Conservation (phyloP, 2,888 invertebrate species). For the Galerucella nymphaeae region DNA sequence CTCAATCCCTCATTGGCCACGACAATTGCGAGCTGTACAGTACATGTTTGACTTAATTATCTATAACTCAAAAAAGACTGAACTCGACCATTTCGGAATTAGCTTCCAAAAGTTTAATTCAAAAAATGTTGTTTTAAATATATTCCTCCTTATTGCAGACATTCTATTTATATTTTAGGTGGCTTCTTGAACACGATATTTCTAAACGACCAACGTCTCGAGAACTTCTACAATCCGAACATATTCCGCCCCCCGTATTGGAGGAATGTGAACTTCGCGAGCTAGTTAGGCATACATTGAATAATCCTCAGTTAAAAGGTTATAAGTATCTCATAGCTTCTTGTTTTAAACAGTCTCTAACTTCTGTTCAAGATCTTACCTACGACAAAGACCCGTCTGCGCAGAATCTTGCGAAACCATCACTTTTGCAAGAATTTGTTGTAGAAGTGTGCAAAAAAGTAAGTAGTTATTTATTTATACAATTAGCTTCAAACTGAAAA, state of each 20-base stretch:
- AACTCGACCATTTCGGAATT: too few species aligned
- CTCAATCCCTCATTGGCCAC: too few species aligned
- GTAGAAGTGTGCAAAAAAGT: conserved; percentile 61
- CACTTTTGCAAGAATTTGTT: conserved; percentile 64
- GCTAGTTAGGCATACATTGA: conserved; percentile 82
- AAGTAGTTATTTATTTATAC: conserved; percentile 28
- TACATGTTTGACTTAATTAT: too few species aligned
- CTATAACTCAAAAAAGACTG: too few species aligned
- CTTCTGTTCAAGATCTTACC: conserved; percentile 77
- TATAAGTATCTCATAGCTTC: conserved; percentile 77
- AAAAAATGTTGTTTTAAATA: background rate
- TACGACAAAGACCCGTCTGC: conserved; percentile 76
- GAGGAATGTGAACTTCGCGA: conserved; percentile 88
- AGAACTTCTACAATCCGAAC: conserved; percentile 83
- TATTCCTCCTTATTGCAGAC: background rate
- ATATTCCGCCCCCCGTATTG: conserved; percentile 86
- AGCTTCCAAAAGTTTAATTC: too few species aligned
- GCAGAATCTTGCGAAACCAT: conserved; percentile 62
- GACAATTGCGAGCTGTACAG: too few species aligned
- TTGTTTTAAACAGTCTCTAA: conserved; percentile 68
- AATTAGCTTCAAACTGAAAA: background rate
- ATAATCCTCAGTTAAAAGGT: conserved; percentile 82
- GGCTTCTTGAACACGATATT: conserved; percentile 89
- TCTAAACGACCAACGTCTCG: conserved; percentile 85
- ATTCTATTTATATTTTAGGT: conserved; percentile 61